A percentile compares a stretch with the other conserved stretches of the same genome.
Conservation (phyloP, 2,888 invertebrate species). For the Himalopsyche tibetana region DNA sequence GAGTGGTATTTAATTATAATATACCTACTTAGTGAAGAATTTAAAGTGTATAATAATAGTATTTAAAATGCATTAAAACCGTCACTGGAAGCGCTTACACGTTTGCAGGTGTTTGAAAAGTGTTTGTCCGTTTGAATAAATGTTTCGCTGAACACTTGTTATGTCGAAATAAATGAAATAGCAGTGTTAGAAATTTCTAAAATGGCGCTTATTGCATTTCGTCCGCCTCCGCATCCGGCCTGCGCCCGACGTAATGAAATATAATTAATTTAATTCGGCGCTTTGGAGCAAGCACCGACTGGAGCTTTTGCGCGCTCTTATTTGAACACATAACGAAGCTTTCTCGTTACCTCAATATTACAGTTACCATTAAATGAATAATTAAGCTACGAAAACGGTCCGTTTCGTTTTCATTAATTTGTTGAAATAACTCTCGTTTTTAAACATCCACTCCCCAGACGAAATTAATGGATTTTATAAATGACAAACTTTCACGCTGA, state of each 20-base stretch:
- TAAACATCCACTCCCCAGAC: too few relatives aligned
- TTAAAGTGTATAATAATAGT: too few relatives aligned
- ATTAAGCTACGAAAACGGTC: neutral
- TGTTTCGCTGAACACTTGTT: conserved; percentile 2
- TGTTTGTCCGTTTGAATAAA: neutral
- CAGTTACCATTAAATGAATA: conserved; percentile 6
- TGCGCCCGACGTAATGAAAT: neutral
- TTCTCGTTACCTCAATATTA: conserved; percentile 8
- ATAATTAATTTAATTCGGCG: conserved; percentile 14
- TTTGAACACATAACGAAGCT: neutral
- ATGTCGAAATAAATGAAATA: conserved; percentile 23
- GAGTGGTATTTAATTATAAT: too few relatives aligned
- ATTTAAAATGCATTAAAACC: neutral
- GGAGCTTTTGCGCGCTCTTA: neutral
- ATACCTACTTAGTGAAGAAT: too few relatives aligned
- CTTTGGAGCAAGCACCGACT: neutral
- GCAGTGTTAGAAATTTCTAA: conserved; percentile 3
- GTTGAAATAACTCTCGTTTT: too few relatives aligned
- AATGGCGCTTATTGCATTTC: conserved; percentile 16
- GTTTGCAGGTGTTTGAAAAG: conserved; percentile 1
- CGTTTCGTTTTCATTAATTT: too few relatives aligned
- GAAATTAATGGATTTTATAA: too few relatives aligned
- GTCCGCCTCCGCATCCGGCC: conserved; percentile 3
- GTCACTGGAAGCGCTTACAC: neutral
- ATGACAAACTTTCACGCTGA: too few relatives aligned